Base-by-base conservation (phyloP, 2,113 vertebrate genomes). In the Tinamus guttatus region DNA sequence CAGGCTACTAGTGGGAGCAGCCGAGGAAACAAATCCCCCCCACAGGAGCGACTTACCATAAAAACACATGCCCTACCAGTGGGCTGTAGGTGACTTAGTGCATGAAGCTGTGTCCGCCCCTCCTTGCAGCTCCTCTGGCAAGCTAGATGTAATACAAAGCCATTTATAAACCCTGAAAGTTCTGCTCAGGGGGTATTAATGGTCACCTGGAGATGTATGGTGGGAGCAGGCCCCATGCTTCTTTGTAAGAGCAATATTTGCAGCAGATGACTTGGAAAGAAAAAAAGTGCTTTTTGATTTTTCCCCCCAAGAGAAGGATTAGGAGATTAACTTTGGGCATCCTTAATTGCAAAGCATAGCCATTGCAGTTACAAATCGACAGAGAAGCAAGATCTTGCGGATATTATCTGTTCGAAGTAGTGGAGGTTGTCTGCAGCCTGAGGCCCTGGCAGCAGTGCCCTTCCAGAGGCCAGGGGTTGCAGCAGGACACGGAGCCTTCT, bases 321-420 rank as follows among this genome's bases (percentile, higher is more conserved):
- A 85, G 45, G 93, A 91, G 75, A 87, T 70, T 70, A 70, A 45
- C 85, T 95, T 38, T 74, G 60, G 82, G 85, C 75, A 89, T 45
- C 24, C 38, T 82, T 80, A 64, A 43, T 41, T 51, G 41, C 75
- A 85, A 69, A 80, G 36, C 54, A 67, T 51, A 34, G 63, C 67
- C 4, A 4, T 87, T 59, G 27, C 8, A 22, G 20, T 17, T 80
- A 34, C 49, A 93, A 91, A 59, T 25, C 30, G 3, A 19, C n/a
- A 77, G 79, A 89, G 87, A 90, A 43, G 56, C 36, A 24, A 69
- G 41, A 49, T 79, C 45, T 90, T 60, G 30, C 25, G 54, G 51
- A 43, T 63, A 40, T 5, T 15, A 82, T 41, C 65, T 64, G 70
- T 1, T 3, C 36, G 80, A 34, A 60, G 32, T 76, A 77, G 71